phyloP scores from a whole-genome alignment of 2,888 invertebrate species.

The Aquatica leii region DNA sequence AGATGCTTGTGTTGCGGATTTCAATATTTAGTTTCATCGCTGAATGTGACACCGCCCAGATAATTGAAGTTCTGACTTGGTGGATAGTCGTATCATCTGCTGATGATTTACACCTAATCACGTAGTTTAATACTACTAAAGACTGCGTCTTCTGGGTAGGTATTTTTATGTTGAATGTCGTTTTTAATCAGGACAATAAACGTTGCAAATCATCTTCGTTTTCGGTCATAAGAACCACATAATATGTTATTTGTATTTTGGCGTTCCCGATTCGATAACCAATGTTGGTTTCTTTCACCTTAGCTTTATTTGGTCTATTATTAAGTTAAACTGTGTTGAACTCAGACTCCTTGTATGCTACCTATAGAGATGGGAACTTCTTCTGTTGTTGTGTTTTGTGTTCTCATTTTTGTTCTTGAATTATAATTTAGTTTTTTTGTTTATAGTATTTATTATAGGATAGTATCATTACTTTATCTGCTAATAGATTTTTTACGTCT shows the following conservation, averaged over 20 bases:
- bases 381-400: constrained; percentile 9
- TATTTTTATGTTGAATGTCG: constrained; percentile 7
- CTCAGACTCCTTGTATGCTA: constrained; percentile 20
- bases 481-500: constrained; percentile 9
- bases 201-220: neutral
- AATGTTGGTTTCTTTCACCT: neutral
- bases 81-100: constrained; percentile 1
- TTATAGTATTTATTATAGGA: neutral
- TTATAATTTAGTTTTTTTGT: constrained; percentile 8
- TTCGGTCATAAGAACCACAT: neutral
- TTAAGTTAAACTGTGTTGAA: constrained; percentile 14
- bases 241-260: neutral
- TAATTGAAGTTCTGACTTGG: too few relatives aligned
- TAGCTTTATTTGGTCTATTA: constrained; percentile 19
- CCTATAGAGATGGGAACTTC: constrained; percentile 14
- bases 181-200: neutral
- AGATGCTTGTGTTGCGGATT: too few relatives aligned
- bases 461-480: constrained; percentile 4
- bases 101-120: constrained; percentile 10
- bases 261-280: neutral
- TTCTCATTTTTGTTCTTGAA: constrained; percentile 1
- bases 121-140: constrained; percentile 2
- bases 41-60: too few relatives aligned
- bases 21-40: too few relatives aligned
- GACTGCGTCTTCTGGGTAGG: constrained; percentile 12